Conservation (phyloP, 2,888 invertebrate genomes). For the Ernsta delagoae region DNA sequence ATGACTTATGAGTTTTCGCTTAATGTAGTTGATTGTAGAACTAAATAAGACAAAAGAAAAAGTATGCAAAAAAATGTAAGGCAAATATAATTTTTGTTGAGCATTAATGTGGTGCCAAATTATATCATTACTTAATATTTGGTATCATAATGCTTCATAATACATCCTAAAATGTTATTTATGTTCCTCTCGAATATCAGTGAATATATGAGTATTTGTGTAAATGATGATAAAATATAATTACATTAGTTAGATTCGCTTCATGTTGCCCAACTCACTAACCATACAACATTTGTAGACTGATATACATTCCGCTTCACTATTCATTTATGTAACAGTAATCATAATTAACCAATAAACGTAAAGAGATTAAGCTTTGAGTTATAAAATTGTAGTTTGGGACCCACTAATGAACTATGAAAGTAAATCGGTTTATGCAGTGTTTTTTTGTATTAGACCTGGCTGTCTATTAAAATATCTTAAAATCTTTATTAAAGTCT, state of each 20-base stretch:
- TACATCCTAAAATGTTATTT: constrained; percentile 2
- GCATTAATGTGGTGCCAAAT: constrained; percentile 22
- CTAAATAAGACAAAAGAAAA: not conserved
- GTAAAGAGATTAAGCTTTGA: not conserved
- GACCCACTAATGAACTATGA: too few species aligned
- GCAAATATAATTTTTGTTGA: constrained; percentile 1
- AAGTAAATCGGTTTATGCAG: too few species aligned
- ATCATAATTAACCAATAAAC: not conserved
- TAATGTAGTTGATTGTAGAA: not conserved
- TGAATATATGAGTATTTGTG: constrained; percentile 10
- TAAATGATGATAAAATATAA: constrained; percentile 13
- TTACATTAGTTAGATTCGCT: not conserved
- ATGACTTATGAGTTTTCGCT: not conserved
- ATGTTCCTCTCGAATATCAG: constrained; percentile 29
- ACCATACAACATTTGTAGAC: constrained; percentile 27
- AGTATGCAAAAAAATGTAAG: not conserved
- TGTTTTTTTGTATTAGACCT: too few species aligned
- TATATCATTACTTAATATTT: constrained; percentile 18
- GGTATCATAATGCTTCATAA: not conserved
- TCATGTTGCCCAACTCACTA: constrained; percentile 20
- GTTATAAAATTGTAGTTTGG: not conserved
- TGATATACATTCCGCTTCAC: constrained; percentile 34
- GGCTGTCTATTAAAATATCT: too few species aligned
- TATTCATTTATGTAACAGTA: constrained; percentile 26
- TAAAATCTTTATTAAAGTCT: too few species aligned